A percentile compares a stretch with the other conserved stretches of the same genome.
Evolutionary conservation across 92 coral and sea anemone genomes (phyloP).

Genomic region (Zoanthus sansibaricus): DNA sequence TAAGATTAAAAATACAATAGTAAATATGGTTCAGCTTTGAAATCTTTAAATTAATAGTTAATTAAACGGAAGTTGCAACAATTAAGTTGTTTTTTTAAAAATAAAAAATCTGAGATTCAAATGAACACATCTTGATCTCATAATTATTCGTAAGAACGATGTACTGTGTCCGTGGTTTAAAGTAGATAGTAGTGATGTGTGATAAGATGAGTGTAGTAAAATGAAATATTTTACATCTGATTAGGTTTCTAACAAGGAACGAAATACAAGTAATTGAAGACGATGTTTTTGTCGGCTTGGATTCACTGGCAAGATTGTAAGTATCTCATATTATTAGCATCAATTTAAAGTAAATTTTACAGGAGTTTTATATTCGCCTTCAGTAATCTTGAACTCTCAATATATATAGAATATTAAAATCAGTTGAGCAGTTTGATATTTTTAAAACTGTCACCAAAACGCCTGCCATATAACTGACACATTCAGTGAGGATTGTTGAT

Average conservation of each 20-base stretch:
- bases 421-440: too few relatives aligned
- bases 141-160: neutral
- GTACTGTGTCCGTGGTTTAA: too few relatives aligned
- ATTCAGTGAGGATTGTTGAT: too few relatives aligned
- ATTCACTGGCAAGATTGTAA: conserved; percentile 34
- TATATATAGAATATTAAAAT: too few relatives aligned
- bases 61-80: conserved; percentile 1
- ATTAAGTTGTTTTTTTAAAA: neutral
- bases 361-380: too few relatives aligned
- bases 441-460: too few relatives aligned
- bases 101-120: neutral
- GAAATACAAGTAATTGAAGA: conserved; percentile 36
- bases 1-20: neutral
- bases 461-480: too few relatives aligned
- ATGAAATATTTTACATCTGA: neutral
- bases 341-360: neutral
- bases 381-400: too few relatives aligned
- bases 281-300: conserved; percentile 11
- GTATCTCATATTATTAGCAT: neutral
- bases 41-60: neutral
- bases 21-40: neutral
- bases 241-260: conserved; percentile 57
- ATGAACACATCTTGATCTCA: neutral
- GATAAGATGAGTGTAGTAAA: neutral
- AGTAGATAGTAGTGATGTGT: too few relatives aligned